Percentiles rank a stretch among this genome's conserved stretches.
Conservation (phyloP, 2,797 vertebrate genomes). For the Chiroxiphia lanceolata region DNA sequence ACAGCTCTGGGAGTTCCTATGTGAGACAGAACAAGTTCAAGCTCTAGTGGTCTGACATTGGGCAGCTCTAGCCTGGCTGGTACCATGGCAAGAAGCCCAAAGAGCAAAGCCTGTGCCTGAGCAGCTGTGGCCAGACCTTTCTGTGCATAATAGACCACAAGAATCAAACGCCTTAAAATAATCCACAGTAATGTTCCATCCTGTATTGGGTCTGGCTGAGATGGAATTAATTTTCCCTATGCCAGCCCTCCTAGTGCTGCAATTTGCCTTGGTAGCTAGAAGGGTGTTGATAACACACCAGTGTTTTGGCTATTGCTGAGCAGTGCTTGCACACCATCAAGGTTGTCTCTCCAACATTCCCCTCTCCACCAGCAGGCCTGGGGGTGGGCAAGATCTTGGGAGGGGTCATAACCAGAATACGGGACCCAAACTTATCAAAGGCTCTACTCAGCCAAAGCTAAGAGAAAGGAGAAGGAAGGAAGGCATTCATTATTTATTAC, state of each 20-base stretch:
- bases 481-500: background rate
- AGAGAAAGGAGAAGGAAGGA: background rate
- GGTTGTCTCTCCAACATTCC: background rate
- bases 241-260: background rate
- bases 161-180: background rate
- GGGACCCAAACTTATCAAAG: background rate
- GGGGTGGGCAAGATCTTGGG: background rate
- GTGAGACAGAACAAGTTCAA: background rate
- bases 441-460: background rate
- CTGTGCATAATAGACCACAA: background rate
- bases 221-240: background rate
- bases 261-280: background rate
- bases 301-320: background rate
- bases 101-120: background rate
- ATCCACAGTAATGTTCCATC: background rate
- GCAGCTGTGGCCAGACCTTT: background rate
- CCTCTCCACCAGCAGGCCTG: too few species aligned
- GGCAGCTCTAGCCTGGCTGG: background rate
- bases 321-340: rapidly evolving
- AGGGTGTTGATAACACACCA: background rate
- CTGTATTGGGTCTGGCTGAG: background rate
- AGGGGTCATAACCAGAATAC: background rate
- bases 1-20: background rate
- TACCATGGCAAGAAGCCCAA: background rate
- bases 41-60: background rate